phyloP scores from a whole-genome alignment of 2,113 vertebrate genomes.

The Castor canadensis region DNA sequence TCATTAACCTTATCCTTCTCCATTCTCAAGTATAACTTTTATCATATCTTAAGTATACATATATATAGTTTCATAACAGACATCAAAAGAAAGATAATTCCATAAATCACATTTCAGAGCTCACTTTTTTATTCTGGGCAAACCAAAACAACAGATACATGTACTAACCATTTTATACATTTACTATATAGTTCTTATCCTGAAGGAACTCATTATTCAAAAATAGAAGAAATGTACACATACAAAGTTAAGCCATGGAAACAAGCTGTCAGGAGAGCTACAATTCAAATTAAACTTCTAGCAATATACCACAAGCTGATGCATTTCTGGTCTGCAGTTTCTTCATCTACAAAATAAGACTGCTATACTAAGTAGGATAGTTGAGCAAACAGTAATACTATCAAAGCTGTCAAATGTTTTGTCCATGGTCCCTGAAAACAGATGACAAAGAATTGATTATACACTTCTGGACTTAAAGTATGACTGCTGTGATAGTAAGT shows the following conservation, averaged over 20 bases:
- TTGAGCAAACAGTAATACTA: background rate
- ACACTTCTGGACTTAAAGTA: background rate
- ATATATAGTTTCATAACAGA: background rate
- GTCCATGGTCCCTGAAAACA: background rate
- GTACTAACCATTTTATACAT: background rate
- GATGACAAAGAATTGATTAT: background rate
- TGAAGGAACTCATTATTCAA: conserved; percentile 6
- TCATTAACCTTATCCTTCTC: background rate
- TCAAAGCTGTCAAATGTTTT: background rate
- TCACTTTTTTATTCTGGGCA: background rate
- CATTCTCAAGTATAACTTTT: background rate
- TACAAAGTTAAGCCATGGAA: background rate
- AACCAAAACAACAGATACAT: background rate
- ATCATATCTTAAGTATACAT: background rate
- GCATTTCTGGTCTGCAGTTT: background rate
- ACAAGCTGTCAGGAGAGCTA: background rate
- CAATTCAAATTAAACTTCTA: background rate
- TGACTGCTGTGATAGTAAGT: background rate
- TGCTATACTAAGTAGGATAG: background rate
- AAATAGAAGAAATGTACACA: conserved; percentile 10
- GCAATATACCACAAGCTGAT: background rate
- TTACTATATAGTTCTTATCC: background rate
- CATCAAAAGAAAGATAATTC: conserved; percentile 7
- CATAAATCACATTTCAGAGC: background rate
- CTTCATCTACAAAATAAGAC: background rate